Evolutionary conservation across 2,888 invertebrate genomes (phyloP), one percentile per base, ranked within the genome.

Genomic region (Paralinhomoeus sp.): DNA sequence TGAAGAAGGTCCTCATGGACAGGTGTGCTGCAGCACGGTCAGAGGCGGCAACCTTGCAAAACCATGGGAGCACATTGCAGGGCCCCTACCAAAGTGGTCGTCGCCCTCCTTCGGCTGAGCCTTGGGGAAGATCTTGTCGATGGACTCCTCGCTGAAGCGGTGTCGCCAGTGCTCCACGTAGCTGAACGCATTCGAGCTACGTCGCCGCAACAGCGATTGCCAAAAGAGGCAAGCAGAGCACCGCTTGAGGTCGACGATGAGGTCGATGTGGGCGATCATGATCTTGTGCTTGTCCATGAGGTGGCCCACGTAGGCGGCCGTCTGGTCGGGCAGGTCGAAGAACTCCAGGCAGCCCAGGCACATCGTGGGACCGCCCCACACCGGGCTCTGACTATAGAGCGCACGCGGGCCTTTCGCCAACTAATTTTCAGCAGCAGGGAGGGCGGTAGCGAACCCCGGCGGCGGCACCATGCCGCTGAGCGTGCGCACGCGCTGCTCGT

Each of bases 291-390:
- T 56, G 21, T 47, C 49, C 41, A 60, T 52, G 36, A 60, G 47
- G 51, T 60, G 60, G 7, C 54, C 53, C 3, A 52, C 47, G 48
- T 57, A 60, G 18, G 52, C 45, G 3, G 48, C 43, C 9, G 57
- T 48, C 45, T 57, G 49, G 36, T 56, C 54, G 22, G 60, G 60
- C 37, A 60, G 51, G 44, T 60, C 57, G 50, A 60, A 60, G 48
- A 60, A 60, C 45, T 60, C 54, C 43, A 61, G 47, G 43, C 60
- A 60, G 41, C 50, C 52, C 27, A 60, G 46, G 44, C 60, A 60
- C 60, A 60, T 60, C 3, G 61, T 60, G 5, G 60, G 60, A 2
- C 60, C 60, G 24, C 60, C 60, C 57, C 57, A 60, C 27, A 54
- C 53, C 23, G 60, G 60, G 2, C 53, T 50, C 49, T 52, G 58